A percentile compares a stretch with the other conserved stretches of the same genome.
These are phyloP conservation scores for Dryadula phaetusa DNA, from an alignment of 2,888 invertebrate species.

Conservation along the genomic window DNA sequence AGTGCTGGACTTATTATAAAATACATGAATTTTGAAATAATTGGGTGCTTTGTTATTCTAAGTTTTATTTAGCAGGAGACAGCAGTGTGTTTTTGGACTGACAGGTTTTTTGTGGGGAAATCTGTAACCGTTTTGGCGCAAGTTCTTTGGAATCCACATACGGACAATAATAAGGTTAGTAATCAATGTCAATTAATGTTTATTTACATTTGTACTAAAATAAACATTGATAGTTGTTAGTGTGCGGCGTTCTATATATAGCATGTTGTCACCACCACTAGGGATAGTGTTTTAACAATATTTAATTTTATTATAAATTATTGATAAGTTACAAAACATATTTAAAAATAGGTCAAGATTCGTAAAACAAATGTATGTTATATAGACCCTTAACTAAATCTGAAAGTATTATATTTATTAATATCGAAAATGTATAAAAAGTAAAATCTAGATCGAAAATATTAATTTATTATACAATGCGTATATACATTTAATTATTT, in stretches of 20 bases:
- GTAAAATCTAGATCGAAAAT: too few relatives aligned
- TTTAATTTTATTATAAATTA: conserved; percentile 6
- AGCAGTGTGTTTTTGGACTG: conserved; percentile 60
- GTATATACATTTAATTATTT: too few relatives aligned
- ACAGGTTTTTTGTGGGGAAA: conserved; percentile 66
- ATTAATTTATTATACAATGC: too few relatives aligned
- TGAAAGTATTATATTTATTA: too few relatives aligned
- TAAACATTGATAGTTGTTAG: conserved; percentile 42
- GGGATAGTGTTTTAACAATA: conserved; percentile 36
- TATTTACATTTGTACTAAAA: conserved; percentile 36
- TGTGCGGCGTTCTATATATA: conserved; percentile 62
- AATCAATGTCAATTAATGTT: conserved; percentile 24
- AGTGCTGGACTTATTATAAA: conserved; percentile 15
- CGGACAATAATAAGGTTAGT: conserved; percentile 64
- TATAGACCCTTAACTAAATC: too few relatives aligned
- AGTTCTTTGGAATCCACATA: conserved; percentile 54
- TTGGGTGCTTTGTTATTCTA: conserved; percentile 7
- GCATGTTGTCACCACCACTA: conserved; percentile 50
- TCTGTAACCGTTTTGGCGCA: conserved; percentile 61
- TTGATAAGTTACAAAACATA: background rate
- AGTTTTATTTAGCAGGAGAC: conserved; percentile 30
- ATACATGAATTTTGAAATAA: conserved; percentile 8
- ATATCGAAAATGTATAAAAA: too few relatives aligned
- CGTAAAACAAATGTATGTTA: background rate
- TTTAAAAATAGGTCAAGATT: background rate